These are phyloP conservation scores for human (Homo sapiens) DNA, from an alignment of 2,113 vertebrate genomes.

Conservation along the genomic window DNA sequence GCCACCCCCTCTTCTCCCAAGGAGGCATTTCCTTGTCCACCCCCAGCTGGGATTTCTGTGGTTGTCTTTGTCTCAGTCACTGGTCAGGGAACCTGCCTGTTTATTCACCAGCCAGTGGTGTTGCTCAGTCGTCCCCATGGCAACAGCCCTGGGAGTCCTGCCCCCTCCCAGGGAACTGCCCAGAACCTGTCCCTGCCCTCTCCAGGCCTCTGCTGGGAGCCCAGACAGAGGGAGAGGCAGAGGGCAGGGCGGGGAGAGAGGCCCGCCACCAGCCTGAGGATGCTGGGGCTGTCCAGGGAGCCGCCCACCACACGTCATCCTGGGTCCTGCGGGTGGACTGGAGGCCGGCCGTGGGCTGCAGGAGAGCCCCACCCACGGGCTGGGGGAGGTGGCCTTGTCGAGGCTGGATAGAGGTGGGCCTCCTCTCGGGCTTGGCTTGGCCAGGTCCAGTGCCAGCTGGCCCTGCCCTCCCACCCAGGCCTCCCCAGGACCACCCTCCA, in stretches of 20 bases:
- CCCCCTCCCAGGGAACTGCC: conserved; percentile 54
- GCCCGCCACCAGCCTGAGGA: neutral
- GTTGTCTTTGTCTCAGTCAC: conserved; percentile 29
- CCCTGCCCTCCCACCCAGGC: conserved; percentile 31
- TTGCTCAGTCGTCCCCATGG: conserved; percentile 68
- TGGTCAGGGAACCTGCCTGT: conserved; percentile 67
- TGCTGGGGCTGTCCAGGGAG: neutral
- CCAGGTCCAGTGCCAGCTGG: conserved; percentile 28
- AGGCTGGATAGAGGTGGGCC: neutral
- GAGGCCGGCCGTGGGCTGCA: neutral
- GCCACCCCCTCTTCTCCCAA: neutral
- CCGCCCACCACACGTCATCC: neutral
- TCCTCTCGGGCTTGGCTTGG: neutral
- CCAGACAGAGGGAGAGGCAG: neutral
- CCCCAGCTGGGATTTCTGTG: neutral
- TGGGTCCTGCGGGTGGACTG: neutral
- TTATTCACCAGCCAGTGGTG: conserved; percentile 59
- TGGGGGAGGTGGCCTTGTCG: neutral
- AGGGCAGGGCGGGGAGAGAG: neutral
- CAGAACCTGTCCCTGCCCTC: conserved; percentile 52
- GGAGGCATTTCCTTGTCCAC: neutral
- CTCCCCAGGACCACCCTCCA: conserved; percentile 50
- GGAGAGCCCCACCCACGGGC: neutral
- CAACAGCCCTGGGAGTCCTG: conserved; percentile 71
- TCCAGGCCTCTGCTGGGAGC: neutral